Conservation (phyloP, 2,113 vertebrate genomes). For the Nycticorax nycticorax region DNA sequence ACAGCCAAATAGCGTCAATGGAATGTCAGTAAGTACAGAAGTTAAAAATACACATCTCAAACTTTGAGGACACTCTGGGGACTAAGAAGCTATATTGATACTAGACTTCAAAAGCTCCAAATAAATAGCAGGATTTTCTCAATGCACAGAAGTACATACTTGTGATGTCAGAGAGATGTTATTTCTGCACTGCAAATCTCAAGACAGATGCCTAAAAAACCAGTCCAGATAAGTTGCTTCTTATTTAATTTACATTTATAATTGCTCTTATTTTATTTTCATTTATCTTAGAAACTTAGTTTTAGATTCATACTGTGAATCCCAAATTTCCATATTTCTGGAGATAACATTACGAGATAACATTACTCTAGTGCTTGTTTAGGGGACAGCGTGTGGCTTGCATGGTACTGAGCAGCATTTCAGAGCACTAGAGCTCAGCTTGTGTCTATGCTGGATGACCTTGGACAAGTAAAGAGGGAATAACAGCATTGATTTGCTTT, state of each 20-base stretch:
- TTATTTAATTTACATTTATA: background rate
- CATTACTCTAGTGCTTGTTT: background rate
- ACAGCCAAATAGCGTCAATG: slow-evolving; percentile 5
- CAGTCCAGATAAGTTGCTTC: background rate
- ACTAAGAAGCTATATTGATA: slow-evolving; percentile 58
- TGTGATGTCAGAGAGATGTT: slow-evolving; percentile 39
- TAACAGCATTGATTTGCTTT: background rate
- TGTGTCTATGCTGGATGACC: background rate
- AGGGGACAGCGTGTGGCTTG: background rate
- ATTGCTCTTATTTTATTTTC: background rate
- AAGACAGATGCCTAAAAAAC: background rate
- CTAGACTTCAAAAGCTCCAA: slow-evolving; percentile 62
- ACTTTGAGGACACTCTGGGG: slow-evolving; percentile 46
- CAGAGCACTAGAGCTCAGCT: background rate
- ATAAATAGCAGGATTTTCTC: slow-evolving; percentile 58
- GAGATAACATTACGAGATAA: background rate
- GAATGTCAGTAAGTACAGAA: slow-evolving; percentile 40
- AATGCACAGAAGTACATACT: slow-evolving; percentile 21
- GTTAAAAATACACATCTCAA: slow-evolving; percentile 63
- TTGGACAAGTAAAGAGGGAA: background rate
- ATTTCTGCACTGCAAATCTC: slow-evolving; percentile 27
- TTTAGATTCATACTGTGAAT: background rate
- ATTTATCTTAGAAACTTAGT: background rate
- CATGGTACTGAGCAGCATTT: background rate
- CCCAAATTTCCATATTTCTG: background rate